A percentile compares a stretch with the other conserved stretches of the same genome.
Conservation (phyloP, 2,888 invertebrate genomes). For the Kryphioiulus occultus region DNA sequence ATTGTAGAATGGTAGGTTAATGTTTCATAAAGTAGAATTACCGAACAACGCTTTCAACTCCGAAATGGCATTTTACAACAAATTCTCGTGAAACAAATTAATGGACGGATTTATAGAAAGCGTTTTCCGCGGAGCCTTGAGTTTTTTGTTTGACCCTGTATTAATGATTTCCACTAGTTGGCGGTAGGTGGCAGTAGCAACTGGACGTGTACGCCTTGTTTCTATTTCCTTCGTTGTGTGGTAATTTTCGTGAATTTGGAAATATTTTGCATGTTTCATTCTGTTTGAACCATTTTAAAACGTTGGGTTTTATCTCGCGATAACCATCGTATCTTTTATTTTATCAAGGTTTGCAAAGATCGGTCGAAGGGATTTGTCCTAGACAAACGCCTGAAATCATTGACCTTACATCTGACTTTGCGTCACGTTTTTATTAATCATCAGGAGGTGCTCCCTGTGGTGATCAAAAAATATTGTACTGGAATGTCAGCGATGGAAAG, state of each 20-base stretch:
- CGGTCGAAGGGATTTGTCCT: not conserved
- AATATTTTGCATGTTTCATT: not conserved
- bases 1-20: too few species aligned
- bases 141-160: not conserved
- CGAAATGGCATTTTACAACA: too few species aligned
- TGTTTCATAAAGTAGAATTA: too few species aligned
- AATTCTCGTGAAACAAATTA: too few species aligned
- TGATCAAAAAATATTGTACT: not conserved
- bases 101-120: too few species aligned
- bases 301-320: not conserved
- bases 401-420: not conserved
- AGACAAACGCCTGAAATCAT: not conserved
- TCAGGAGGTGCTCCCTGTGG: not conserved
- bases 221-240: not conserved
- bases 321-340: not conserved
- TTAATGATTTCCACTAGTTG: not conserved
- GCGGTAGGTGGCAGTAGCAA: not conserved
- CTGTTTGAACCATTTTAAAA: not conserved
- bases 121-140: too few species aligned
- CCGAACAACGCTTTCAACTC: too few species aligned
- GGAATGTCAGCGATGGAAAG: slow-evolving; percentile 83
- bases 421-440: not conserved
- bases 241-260: not conserved
- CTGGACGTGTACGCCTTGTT: not conserved
- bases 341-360: not conserved